Evolutionary conservation across 2,888 invertebrate genomes (phyloP), one percentile per base, ranked within the genome.

Genomic region (Panorpa germanica): DNA sequence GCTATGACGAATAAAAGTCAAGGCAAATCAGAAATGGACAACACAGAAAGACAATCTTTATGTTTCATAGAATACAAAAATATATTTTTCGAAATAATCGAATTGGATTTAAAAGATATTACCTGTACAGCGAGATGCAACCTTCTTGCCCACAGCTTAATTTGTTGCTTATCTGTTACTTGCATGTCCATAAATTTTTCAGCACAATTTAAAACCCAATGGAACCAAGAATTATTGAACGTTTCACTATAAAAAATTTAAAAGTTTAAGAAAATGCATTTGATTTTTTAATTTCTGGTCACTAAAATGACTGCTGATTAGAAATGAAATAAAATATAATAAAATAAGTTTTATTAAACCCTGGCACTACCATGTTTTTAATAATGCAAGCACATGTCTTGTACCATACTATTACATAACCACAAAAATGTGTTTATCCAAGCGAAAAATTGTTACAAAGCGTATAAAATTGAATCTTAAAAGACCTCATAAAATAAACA

Each of bases 171-270:
- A 47, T 95, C 90, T 26, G 70, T 65, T 40, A 61, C 56, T 45
- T 91, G 76, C 72, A 78, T 76, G 46, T 88, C 86, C 62, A 93
- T 68, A 56, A 90, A 80, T 42, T 83, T 81, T 53, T 95, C 91
- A 34, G 53, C 52, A 37, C 55, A 47, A 39, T 49, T 53, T 34
- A 53, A 41, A 6, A 93, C 78, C 54, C 85, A 85, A 57, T 96
- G 90, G 54, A 96, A 95, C 43, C 80, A 74, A 37, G 78, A 72
- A 4, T 86, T 71, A 11, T 86, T 81, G 65, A 95, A 70, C 2
- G 95, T 93, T 59, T 95, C 93, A 51, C 88, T 90, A 51, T 43
- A 64, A 38, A 35, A 41, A 39, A 33, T 11, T 31, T 8, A 30
- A 30, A 33, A 34, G 33, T 37, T 26, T 29, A 36, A 38, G 28